Conservation (phyloP, 2,888 invertebrate genomes). For the Chaetoderma sp. region DNA sequence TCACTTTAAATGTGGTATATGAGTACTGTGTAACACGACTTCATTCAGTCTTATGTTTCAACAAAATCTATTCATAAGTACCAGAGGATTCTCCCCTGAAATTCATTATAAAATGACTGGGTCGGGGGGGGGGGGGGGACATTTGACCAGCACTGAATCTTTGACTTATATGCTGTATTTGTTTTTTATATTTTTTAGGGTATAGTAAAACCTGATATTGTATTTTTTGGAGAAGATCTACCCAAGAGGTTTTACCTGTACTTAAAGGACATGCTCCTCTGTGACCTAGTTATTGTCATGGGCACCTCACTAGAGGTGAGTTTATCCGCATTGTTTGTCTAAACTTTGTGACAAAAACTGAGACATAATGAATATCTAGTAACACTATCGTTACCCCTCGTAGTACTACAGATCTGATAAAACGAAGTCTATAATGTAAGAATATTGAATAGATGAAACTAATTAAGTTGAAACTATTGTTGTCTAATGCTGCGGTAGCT, state of each 20-base stretch:
- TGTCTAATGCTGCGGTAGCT: too few species aligned
- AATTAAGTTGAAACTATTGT: too few species aligned
- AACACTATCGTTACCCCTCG: background rate
- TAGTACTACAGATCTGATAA: background rate
- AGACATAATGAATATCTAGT: background rate
- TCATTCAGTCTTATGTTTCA: too few species aligned
- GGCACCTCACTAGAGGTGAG: slow-evolving; percentile 70
- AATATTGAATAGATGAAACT: too few species aligned
- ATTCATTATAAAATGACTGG: too few species aligned
- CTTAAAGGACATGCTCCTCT: slow-evolving; percentile 63
- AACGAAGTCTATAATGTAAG: too few species aligned
- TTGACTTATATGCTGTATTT: background rate
- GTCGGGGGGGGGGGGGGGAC: background rate
- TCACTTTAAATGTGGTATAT: too few species aligned
- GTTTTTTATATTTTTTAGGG: slow-evolving; percentile 44
- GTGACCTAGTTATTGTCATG: slow-evolving; percentile 68
- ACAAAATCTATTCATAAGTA: too few species aligned
- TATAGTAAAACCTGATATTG: slow-evolving; percentile 66
- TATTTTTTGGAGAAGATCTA: slow-evolving; percentile 70
- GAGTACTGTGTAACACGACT: too few species aligned
- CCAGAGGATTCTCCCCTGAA: too few species aligned
- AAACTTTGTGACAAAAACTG: background rate
- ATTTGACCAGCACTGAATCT: background rate
- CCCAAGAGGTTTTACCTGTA: slow-evolving; percentile 66
- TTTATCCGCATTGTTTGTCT: background rate